Conservation (phyloP, 1,140 invertebrate genomes). For the Stenopsyche tienmushanensis region DNA sequence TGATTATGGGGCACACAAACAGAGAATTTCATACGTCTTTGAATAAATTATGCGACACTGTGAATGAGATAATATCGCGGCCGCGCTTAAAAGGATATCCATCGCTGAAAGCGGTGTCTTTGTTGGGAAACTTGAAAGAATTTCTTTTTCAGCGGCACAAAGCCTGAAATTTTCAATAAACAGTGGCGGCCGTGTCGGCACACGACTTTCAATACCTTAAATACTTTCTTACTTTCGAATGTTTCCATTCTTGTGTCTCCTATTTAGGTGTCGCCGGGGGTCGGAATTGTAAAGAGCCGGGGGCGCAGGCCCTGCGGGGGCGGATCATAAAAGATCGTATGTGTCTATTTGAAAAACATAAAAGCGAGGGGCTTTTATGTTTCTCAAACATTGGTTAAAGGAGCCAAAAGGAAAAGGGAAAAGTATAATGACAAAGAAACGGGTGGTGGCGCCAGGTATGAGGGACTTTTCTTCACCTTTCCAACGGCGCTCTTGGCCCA, state of each 20-base stretch:
- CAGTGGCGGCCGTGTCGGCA: slow-evolving; percentile 36
- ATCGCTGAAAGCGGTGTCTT: slow-evolving; percentile 34
- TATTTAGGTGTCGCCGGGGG: slow-evolving; percentile 35
- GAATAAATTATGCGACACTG: slow-evolving; percentile 24
- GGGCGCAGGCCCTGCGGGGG: slow-evolving; percentile 19
- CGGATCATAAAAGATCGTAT: slow-evolving; percentile 41
- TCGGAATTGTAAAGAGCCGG: slow-evolving; percentile 32
- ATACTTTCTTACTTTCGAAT: slow-evolving; percentile 42
- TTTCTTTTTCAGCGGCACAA: slow-evolving; percentile 37
- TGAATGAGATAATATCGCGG: slow-evolving; percentile 31
- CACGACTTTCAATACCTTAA: slow-evolving; percentile 41
- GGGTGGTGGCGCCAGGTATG: slow-evolving; percentile 6
- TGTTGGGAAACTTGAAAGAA: slow-evolving; percentile 36
- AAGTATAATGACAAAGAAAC: slow-evolving; percentile 35
- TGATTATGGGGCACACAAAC: too few species aligned
- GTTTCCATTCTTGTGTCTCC: slow-evolving; percentile 41
- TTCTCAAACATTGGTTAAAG: slow-evolving; percentile 42
- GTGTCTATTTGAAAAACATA: slow-evolving; percentile 42
- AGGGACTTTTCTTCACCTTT: slow-evolving; percentile 23
- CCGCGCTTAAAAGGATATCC: slow-evolving; percentile 30
- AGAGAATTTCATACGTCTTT: slow-evolving; percentile 15
- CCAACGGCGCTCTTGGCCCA: neutral
- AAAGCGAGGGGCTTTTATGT: slow-evolving; percentile 41
- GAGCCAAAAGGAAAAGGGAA: slow-evolving; percentile 35
- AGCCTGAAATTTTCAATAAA: slow-evolving; percentile 41